These are phyloP conservation scores for Fundulus diaphanus DNA, from an alignment of 2,797 vertebrate genomes.

Conservation along the genomic window DNA sequence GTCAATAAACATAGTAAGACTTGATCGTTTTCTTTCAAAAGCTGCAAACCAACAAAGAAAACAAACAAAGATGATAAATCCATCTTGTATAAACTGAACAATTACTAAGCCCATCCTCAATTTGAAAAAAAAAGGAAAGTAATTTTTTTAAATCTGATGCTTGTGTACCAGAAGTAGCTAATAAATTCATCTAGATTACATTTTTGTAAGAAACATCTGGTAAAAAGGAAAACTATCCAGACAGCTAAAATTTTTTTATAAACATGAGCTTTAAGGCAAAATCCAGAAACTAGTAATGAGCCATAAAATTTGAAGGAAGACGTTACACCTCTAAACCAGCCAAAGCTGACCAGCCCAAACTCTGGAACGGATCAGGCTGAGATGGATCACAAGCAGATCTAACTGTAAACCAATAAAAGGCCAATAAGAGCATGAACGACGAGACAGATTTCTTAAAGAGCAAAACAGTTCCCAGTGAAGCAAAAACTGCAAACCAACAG, in stretches of 20 bases:
- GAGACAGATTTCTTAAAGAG: background rate
- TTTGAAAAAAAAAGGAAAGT: background rate
- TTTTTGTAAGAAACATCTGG: background rate
- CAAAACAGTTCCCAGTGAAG: background rate
- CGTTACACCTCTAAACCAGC: background rate
- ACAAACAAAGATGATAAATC: background rate
- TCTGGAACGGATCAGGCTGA: background rate
- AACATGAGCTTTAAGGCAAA: background rate
- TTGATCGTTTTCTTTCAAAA: background rate
- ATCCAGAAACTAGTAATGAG: background rate
- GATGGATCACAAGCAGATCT: background rate
- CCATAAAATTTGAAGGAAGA: background rate
- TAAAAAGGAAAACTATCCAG: background rate
- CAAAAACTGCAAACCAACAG: background rate
- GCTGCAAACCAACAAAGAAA: background rate
- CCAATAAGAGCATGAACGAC: background rate
- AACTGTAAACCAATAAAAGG: background rate
- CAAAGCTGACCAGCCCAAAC: background rate
- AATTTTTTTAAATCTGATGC: background rate
- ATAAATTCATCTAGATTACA: background rate
- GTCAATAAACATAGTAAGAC: background rate
- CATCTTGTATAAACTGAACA: no score
- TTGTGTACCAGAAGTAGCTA: background rate
- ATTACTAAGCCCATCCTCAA: background rate
- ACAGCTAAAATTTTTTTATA: background rate